Conservation (phyloP, 2,888 invertebrate species). For the Metopia argyrocephala region DNA sequence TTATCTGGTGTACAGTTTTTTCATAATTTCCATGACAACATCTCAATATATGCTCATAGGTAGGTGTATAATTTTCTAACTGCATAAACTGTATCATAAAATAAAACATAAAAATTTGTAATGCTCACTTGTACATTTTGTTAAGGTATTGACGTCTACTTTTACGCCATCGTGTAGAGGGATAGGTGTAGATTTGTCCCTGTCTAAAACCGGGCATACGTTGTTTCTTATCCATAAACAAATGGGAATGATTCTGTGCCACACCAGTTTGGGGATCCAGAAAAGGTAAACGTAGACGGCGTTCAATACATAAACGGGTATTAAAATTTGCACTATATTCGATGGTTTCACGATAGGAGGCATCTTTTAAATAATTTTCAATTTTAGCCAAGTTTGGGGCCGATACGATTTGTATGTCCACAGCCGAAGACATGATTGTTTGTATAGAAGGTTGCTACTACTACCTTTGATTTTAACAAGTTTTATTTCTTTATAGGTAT, state of each 20-base stretch:
- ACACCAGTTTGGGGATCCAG: conserved; percentile 98
- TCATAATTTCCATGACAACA: no score
- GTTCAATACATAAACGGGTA: conserved; percentile 92
- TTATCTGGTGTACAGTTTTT: no score
- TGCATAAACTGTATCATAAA: neutral
- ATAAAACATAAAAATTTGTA: neutral
- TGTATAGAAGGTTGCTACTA: neutral
- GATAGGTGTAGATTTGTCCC: conserved; percentile 96
- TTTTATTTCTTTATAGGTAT: no score
- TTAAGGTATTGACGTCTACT: conserved; percentile 90
- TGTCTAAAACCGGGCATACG: conserved; percentile 92
- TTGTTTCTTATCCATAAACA: conserved; percentile 92
- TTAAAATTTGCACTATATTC: conserved; percentile 97
- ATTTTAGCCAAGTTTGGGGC: conserved; percentile 85
- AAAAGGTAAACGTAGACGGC: conserved; percentile 94
- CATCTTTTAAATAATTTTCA: conserved; percentile 91
- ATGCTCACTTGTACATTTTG: conserved; percentile 77
- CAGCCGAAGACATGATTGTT: conserved; percentile 73
- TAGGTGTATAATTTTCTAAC: neutral
- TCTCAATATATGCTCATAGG: no score
- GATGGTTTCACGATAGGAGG: conserved; percentile 93
- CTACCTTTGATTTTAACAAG: neutral
- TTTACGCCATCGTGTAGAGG: conserved; percentile 93
- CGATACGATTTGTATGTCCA: conserved; percentile 84
- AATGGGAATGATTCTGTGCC: conserved; percentile 94